Conservation (phyloP, 2,113 vertebrate species). For the Gadus chalcogrammus region DNA sequence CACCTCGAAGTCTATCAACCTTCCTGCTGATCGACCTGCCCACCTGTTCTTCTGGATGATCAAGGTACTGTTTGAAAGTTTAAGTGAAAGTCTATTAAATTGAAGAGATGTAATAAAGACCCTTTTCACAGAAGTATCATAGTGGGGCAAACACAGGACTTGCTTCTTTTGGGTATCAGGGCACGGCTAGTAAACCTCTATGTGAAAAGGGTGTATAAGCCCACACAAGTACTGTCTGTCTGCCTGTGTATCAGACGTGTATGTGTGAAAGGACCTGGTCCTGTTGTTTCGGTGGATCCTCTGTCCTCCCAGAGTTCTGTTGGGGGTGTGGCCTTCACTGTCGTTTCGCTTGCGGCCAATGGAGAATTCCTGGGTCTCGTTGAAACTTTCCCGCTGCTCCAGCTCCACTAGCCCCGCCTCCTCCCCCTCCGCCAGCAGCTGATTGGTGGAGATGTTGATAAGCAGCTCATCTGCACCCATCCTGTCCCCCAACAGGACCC, state of each 20-base stretch:
- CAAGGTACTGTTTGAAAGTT: too few species aligned
- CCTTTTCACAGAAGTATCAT: too few species aligned
- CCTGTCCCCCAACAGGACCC: slow-evolving; percentile 71
- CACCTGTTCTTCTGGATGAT: too few species aligned
- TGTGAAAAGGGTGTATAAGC: too few species aligned
- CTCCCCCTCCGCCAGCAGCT: slow-evolving; percentile 76
- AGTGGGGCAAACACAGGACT: too few species aligned
- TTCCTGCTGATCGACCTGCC: too few species aligned
- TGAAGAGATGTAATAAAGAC: too few species aligned
- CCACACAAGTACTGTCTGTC: slow-evolving; percentile 4
- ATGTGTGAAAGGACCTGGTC: slow-evolving; percentile 75
- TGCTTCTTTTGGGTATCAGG: too few species aligned
- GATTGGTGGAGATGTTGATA: slow-evolving; percentile 82
- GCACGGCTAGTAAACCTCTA: too few species aligned
- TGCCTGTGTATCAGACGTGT: slow-evolving; percentile 22
- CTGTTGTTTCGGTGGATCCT: slow-evolving; percentile 81
- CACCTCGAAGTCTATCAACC: too few species aligned
- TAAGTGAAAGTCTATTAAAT: too few species aligned
- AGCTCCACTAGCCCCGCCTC: slow-evolving; percentile 62
- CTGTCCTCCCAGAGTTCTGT: slow-evolving; percentile 70
- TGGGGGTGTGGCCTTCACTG: slow-evolving; percentile 78
- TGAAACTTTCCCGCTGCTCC: slow-evolving; percentile 67
- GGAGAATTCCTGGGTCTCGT: slow-evolving; percentile 82
- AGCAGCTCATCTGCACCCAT: slow-evolving; percentile 73
- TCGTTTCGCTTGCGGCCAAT: slow-evolving; percentile 71